Evolutionary conservation across 2,113 vertebrate genomes (phyloP).

Genomic region (Prietella phreatophila): DNA sequence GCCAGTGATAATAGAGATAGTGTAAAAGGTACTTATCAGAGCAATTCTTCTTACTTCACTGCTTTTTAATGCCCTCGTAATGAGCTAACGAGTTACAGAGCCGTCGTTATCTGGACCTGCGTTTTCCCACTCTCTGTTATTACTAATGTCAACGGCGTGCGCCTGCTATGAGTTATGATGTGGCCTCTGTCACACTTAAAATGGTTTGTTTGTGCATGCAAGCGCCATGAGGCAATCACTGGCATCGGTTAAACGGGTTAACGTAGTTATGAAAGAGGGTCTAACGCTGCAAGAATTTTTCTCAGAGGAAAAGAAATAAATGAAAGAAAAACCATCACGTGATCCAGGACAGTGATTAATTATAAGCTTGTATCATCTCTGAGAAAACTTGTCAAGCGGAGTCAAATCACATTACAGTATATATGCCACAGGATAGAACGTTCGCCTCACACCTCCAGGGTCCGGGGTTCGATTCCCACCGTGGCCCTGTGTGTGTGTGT

Average conservation of each 20-base stretch:
- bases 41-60: slow-evolving; percentile 32
- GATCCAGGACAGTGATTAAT: not conserved
- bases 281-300: not conserved
- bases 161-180: slow-evolving; percentile 41
- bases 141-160: slow-evolving; percentile 35
- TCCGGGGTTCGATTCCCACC: too few relatives aligned
- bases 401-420: not conserved
- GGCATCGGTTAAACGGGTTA: slow-evolving; percentile 7
- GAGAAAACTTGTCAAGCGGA: not conserved
- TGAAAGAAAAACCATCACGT: not conserved
- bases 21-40: slow-evolving; percentile 35
- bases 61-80: slow-evolving; percentile 31
- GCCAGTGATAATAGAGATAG: slow-evolving; percentile 13
- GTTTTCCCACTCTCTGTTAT: slow-evolving; percentile 34
- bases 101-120: slow-evolving; percentile 38
- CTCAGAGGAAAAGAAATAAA: not conserved
- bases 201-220: slow-evolving; percentile 48
- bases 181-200: slow-evolving; percentile 30
- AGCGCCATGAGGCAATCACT: slow-evolving; percentile 42
- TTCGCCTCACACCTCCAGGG: too few relatives aligned
- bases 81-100: slow-evolving; percentile 40
- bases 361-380: not conserved
- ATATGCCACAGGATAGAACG: not conserved
- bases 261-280: slow-evolving; percentile 1
- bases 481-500: too few relatives aligned